phyloP scores from a whole-genome alignment of 2,888 invertebrate genomes.

The Prenolepis imparis region DNA sequence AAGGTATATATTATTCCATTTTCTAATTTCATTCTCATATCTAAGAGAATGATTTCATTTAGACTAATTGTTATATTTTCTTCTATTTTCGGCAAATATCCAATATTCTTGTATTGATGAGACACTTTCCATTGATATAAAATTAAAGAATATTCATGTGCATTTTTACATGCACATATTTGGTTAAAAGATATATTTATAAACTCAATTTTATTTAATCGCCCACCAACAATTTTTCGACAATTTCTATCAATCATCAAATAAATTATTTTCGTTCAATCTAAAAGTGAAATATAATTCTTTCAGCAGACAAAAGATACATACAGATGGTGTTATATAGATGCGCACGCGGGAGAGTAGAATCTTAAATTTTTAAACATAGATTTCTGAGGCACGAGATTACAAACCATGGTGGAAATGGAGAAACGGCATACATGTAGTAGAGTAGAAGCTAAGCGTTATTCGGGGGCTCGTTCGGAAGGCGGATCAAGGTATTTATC shows the following conservation, averaged over 20 bases:
- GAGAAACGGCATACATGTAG: constrained; percentile 56
- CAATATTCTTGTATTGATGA: neutral
- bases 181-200: constrained; percentile 9
- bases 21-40: constrained; percentile 62
- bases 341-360: constrained; percentile 27
- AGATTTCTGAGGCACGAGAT: constrained; percentile 53
- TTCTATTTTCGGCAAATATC: neutral
- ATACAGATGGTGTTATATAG: neutral
- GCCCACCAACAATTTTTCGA: neutral
- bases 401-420: neutral
- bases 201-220: neutral
- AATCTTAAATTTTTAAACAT: constrained; percentile 65
- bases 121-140: neutral
- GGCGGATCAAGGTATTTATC: constrained; percentile 72
- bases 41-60: constrained; percentile 22
- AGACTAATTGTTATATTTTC: neutral
- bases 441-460: constrained; percentile 59
- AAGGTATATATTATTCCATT: constrained; percentile 66
- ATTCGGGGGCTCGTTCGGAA: constrained; percentile 60
- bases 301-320: constrained; percentile 2
- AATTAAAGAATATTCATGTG: neutral
- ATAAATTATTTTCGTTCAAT: neutral
- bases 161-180: neutral
- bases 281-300: constrained; percentile 17
- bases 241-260: neutral